A percentile compares a stretch with the other conserved stretches of the same genome.
Evolutionary conservation across 2,888 invertebrate species (phyloP).

Genomic region (Neria commutata): DNA sequence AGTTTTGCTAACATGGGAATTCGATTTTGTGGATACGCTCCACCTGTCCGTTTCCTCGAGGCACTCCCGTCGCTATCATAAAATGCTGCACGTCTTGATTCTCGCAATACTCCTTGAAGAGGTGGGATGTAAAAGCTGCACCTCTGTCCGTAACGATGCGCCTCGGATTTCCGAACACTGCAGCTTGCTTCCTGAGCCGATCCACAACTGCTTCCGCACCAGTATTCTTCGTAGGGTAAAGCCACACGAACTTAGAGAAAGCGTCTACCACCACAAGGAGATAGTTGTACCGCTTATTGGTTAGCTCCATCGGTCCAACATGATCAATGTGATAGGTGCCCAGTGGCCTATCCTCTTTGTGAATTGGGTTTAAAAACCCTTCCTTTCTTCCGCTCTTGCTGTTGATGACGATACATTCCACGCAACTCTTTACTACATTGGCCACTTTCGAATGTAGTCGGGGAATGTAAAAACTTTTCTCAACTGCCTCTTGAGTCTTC

Average conservation of each 20-base stretch:
- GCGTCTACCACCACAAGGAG: constrained; percentile 46
- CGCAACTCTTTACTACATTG: constrained; percentile 8
- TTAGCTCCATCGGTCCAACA: constrained; percentile 44
- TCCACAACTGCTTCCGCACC: constrained; percentile 41
- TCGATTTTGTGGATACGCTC: too few species aligned
- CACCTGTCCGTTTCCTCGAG: too few species aligned
- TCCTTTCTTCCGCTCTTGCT: constrained; percentile 46
- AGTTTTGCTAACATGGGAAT: too few species aligned
- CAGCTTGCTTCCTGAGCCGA: constrained; percentile 30
- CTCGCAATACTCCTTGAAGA: constrained; percentile 43
- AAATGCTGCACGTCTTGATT: too few species aligned
- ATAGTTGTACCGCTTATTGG: constrained; percentile 45
- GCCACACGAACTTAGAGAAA: too few species aligned
- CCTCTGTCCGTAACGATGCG: constrained; percentile 52
- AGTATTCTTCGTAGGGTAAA: constrained; percentile 40
- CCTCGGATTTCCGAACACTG: constrained; percentile 27
- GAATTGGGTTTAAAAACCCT: constrained; percentile 44
- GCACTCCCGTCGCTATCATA: too few species aligned
- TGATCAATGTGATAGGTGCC: constrained; percentile 49
- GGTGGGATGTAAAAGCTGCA: constrained; percentile 47
- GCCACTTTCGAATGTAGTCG: constrained; percentile 4
- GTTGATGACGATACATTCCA: constrained; percentile 18
- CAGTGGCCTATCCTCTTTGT: constrained; percentile 43
- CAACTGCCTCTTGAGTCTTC: constrained; percentile 37
- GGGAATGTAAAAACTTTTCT: constrained; percentile 39